Conservation (phyloP, 2,113 vertebrate genomes). For the Osmerus eperlanus region DNA sequence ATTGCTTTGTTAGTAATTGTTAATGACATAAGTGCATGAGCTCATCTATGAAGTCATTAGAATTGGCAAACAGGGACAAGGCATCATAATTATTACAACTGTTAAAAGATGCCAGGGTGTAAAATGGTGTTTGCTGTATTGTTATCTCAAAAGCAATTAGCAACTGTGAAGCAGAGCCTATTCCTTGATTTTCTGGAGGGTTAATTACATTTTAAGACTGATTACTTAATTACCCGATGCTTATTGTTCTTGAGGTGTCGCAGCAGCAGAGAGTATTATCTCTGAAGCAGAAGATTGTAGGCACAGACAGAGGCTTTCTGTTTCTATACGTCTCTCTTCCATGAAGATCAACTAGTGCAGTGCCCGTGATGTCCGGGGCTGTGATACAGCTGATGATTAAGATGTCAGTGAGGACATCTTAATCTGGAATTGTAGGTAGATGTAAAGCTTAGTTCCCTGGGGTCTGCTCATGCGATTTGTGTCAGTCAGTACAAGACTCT, state of each 20-base stretch:
- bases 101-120: neutral
- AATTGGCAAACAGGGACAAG: too few relatives aligned
- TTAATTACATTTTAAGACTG: conserved; percentile 34
- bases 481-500: neutral
- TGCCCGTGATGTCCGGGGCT: too few relatives aligned
- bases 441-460: neutral
- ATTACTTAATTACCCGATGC: conserved; percentile 19
- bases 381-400: too few relatives aligned
- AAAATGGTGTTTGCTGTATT: conserved; percentile 27
- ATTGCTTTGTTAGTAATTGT: too few relatives aligned
- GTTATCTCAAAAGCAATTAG: conserved; percentile 28
- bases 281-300: neutral
- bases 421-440: too few relatives aligned
- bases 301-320: too few relatives aligned
- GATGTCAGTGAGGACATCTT: too few relatives aligned
- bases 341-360: too few relatives aligned
- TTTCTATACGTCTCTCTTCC: too few relatives aligned
- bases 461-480: neutral
- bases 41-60: too few relatives aligned
- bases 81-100: too few relatives aligned
- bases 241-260: conserved; percentile 7
- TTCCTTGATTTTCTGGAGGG: conserved; percentile 29
- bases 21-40: too few relatives aligned
- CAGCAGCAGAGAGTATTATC: neutral
- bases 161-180: conserved; percentile 23